Conservation (phyloP, 2,888 invertebrate genomes). For the Idaea biselata region DNA sequence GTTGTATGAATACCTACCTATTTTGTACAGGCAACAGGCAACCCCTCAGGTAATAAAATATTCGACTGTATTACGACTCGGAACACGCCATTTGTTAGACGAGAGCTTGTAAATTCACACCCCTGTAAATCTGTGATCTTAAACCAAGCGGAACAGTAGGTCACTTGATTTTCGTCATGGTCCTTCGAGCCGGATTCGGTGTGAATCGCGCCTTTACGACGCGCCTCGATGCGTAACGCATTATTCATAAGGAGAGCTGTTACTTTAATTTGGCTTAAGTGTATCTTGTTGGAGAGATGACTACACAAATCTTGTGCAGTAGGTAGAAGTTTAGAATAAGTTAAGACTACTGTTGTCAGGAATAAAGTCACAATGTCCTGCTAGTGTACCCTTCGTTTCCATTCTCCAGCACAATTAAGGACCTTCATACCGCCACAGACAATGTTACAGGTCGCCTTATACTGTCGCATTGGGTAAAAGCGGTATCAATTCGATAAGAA, state of each 20-base stretch:
- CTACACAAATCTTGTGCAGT: not conserved
- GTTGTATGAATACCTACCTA: not conserved
- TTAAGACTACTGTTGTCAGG: not conserved
- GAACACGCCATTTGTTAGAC: constrained; percentile 27
- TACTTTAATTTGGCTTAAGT: constrained; percentile 12
- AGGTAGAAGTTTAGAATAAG: not conserved
- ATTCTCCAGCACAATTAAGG: no score
- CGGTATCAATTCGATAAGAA: no score
- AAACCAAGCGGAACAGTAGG: constrained; percentile 46
- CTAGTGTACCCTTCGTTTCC: no score
- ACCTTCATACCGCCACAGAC: no score
- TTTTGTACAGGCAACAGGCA: constrained; percentile 13
- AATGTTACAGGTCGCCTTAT: no score
- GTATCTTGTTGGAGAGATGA: not conserved
- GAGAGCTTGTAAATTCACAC: constrained; percentile 28
- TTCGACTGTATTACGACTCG: constrained; percentile 20
- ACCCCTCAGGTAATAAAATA: constrained; percentile 25
- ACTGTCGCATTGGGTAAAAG: no score
- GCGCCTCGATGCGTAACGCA: constrained; percentile 28
- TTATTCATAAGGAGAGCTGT: constrained; percentile 18
- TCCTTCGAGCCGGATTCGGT: constrained; percentile 36
- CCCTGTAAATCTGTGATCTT: constrained; percentile 31
- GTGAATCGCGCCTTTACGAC: constrained; percentile 22
- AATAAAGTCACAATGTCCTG: no score
- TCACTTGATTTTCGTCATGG: constrained; percentile 43